Conservation (phyloP, 1,140 invertebrate genomes). For the Trichonephila clavata region DNA sequence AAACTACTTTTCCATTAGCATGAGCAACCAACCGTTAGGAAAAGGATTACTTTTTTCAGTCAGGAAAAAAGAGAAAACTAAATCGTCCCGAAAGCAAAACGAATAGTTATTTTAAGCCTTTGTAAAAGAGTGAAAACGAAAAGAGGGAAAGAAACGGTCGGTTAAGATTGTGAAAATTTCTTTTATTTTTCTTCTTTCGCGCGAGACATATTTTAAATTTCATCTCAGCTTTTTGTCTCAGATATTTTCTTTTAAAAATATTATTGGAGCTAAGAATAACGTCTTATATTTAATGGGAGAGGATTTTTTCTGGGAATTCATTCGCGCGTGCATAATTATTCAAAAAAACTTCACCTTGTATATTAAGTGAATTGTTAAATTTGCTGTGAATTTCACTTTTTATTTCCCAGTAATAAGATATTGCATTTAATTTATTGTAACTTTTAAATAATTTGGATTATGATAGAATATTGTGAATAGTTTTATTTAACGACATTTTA, state of each 20-base stretch:
- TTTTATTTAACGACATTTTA: no score
- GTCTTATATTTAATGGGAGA: neutral
- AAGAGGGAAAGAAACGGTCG: neutral
- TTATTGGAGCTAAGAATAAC: neutral
- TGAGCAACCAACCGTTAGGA: conserved; percentile 36
- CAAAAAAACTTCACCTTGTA: neutral
- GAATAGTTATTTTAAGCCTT: conserved; percentile 32
- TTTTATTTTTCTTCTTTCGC: neutral
- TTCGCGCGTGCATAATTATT: neutral
- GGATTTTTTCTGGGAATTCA: neutral
- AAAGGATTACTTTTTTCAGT: neutral
- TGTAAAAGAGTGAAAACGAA: conserved; percentile 33
- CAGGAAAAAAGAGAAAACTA: neutral
- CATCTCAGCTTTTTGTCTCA: neutral
- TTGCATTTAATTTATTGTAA: no score
- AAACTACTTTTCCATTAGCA: conserved; percentile 47
- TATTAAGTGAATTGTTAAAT: neutral
- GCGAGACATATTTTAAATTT: neutral
- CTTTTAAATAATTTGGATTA: no score
- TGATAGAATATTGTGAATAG: no score
- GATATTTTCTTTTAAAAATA: neutral
- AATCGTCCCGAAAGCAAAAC: neutral
- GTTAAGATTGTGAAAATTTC: neutral
- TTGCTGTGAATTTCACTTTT: neutral
- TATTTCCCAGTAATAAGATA: neutral